Conservation (phyloP, 2,113 vertebrate species). For the Eretmochelys imbricata region DNA sequence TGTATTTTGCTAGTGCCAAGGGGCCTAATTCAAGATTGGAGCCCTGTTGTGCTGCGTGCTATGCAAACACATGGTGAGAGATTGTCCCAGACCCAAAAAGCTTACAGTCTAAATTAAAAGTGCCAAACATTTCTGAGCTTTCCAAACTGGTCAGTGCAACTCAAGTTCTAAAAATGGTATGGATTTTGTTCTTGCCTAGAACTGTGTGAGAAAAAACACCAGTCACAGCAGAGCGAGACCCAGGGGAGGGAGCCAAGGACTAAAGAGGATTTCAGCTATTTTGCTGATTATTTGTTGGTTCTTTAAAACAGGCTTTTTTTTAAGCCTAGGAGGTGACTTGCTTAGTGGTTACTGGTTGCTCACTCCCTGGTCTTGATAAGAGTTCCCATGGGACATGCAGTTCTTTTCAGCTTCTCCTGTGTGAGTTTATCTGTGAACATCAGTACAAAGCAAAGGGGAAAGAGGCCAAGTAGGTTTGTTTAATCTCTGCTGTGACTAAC, state of each 20-base stretch:
- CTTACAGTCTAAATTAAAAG: conserved; percentile 30
- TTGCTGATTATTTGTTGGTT: conserved; percentile 37
- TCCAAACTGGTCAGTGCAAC: not conserved
- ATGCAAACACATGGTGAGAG: not conserved
- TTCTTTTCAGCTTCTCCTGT: conserved; percentile 57
- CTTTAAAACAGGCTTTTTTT: conserved; percentile 43
- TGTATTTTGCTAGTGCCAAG: not conserved
- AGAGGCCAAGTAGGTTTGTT: conserved; percentile 68
- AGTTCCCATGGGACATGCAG: conserved; percentile 65
- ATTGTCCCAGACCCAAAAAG: conserved; percentile 26
- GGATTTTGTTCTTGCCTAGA: not conserved
- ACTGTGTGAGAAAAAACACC: not conserved
- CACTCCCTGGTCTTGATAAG: conserved; percentile 53
- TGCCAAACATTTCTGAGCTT: not conserved
- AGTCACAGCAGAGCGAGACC: conserved; percentile 30
- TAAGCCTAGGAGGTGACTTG: conserved; percentile 46
- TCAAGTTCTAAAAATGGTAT: conserved; percentile 1
- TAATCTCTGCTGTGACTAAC: conserved; percentile 66
- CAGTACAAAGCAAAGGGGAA: conserved; percentile 57
- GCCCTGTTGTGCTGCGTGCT: not conserved
- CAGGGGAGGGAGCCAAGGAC: not conserved
- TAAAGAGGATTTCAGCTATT: conserved; percentile 27
- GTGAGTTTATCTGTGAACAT: conserved; percentile 63
- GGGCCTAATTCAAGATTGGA: not conserved
- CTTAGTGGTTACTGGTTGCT: conserved; percentile 51